These are phyloP conservation scores for Drosophila villosipedis DNA, from an alignment of 2,888 invertebrate species.

Conservation along the genomic window DNA sequence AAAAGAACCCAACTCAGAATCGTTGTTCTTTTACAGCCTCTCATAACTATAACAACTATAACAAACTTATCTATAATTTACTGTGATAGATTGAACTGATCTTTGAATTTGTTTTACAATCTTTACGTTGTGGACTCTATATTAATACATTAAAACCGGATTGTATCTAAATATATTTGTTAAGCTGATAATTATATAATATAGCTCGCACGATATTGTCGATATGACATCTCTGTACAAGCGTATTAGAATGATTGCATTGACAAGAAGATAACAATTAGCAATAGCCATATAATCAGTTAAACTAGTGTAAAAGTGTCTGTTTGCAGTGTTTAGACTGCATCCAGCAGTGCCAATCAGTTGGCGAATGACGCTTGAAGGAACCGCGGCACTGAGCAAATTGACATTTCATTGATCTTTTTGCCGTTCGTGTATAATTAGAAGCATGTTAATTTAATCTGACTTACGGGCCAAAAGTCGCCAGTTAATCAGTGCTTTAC, in stretches of 20 bases:
- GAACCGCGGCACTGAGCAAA: conserved; percentile 11
- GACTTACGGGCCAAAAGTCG: conserved; percentile 18
- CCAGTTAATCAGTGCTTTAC: conserved; percentile 65
- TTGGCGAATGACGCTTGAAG: conserved; percentile 12
- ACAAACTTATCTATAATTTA: background rate
- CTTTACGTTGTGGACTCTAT: background rate
- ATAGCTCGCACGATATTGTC: background rate
- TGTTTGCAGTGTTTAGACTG: conserved; percentile 7
- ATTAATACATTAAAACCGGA: conserved; percentile 8
- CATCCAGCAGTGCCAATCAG: conserved; percentile 8
- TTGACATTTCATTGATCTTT: conserved; percentile 72
- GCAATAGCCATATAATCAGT: conserved; percentile 14
- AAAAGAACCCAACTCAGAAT: background rate
- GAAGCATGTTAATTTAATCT: conserved; percentile 64
- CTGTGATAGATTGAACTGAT: background rate
- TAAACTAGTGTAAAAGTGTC: conserved; percentile 2
- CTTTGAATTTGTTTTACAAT: background rate
- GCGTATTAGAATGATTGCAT: conserved; percentile 14
- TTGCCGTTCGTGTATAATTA: conserved; percentile 48
- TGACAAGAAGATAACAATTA: conserved; percentile 30
- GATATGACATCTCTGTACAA: background rate
- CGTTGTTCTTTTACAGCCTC: background rate
- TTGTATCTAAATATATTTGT: conserved; percentile 1
- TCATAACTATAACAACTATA: background rate
- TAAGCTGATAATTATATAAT: conserved; percentile 1